Percentiles rank a stretch among this genome's conserved stretches.
Evolutionary conservation across 35 echinoderm and acorn worm genomes (phyloP).

Genomic region (Acanthaster planci): DNA sequence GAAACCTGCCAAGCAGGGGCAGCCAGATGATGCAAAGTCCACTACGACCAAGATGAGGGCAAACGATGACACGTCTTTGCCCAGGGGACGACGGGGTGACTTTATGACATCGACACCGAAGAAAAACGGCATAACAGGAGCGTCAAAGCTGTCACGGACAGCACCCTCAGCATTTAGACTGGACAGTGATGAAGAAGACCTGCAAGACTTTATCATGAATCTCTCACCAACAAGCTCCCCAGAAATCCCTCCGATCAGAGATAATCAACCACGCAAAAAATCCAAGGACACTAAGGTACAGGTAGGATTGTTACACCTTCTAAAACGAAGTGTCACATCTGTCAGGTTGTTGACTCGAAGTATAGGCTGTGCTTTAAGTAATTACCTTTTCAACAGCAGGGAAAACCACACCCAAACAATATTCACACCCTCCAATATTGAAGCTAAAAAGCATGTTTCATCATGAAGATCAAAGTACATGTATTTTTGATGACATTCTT

Average conservation of each 20-base stretch:
- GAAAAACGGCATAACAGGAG: not conserved
- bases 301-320: too few relatives aligned
- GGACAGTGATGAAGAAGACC: conserved; percentile 42
- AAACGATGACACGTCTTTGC: not conserved
- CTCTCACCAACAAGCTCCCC: conserved; percentile 30
- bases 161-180: conserved; percentile 6
- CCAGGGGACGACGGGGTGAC: not conserved
- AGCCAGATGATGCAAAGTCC: not conserved
- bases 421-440: too few relatives aligned
- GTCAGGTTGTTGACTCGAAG: too few relatives aligned
- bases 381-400: too few relatives aligned
- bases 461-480: too few relatives aligned
- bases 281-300: too few relatives aligned
- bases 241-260: conserved; percentile 29
- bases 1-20: not conserved
- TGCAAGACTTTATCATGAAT: conserved; percentile 34
- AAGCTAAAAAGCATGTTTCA: too few relatives aligned
- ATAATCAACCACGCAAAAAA: not conserved
- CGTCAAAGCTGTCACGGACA: not conserved
- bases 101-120: conserved; percentile 42
- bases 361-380: too few relatives aligned
- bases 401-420: too few relatives aligned
- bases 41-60: not conserved
- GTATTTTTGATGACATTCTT: too few relatives aligned
- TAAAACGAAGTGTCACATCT: too few relatives aligned